Conservation (phyloP, 2,888 invertebrate genomes). For the Troilus luridus region DNA sequence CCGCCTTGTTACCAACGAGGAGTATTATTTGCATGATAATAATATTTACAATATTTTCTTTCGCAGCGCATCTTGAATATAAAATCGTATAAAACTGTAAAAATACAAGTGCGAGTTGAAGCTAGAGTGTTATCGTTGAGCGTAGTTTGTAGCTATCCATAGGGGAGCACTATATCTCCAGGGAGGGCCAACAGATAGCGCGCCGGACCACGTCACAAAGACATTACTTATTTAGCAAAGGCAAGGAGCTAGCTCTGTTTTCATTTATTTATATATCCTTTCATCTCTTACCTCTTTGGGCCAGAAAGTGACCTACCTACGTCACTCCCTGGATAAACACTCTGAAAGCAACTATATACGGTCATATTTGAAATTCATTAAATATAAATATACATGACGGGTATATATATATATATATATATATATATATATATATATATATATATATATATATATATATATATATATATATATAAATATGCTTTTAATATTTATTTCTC, state of each 20-base stretch:
- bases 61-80: neutral
- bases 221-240: conserved; percentile 17
- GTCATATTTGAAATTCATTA: neutral
- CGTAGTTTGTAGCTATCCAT: neutral
- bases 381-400: neutral
- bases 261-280: conserved; percentile 26
- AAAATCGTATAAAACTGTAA: neutral
- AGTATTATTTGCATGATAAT: too few species aligned
- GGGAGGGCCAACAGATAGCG: neutral
- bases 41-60: neutral
- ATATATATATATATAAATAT: too few species aligned
- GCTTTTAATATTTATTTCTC: too few species aligned
- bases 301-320: neutral
- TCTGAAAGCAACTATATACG: neutral
- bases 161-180: neutral
- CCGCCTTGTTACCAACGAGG: too few species aligned
- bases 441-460: too few species aligned
- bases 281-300: neutral
- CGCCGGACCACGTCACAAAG: conserved; percentile 16
- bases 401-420: too few species aligned
- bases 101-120: neutral
- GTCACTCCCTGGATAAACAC: neutral
- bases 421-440: too few species aligned
- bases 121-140: neutral
- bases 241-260: neutral